Evolutionary conservation across 1,140 invertebrate genomes (phyloP), one percentile per base, ranked within the genome.

Genomic region (Pogonus chalceus): DNA sequence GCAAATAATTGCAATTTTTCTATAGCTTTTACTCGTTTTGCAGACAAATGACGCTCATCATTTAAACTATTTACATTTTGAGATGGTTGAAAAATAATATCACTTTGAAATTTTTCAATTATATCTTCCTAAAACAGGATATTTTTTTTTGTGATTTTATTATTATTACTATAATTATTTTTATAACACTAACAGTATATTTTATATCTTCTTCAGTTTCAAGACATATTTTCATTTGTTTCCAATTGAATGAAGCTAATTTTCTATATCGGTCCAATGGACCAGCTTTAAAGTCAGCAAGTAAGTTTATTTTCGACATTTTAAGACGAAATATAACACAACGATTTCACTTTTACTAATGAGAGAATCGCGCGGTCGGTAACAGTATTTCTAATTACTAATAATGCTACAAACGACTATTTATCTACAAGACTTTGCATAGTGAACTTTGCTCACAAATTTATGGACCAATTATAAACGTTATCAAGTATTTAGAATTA

Each of bases 241-340:
- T 87, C 85, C 86, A 89, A 64, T 85, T 76, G 62, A 89, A 88
- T 3, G 83, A 79, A 4, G 84, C 79, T 51, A 72, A 74, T 56
- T 79, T 80, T 60, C 87, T 76, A 69, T 86, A 88, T 1, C 62
- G 65, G 63, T 84, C 79, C 46, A 89, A 69, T 4, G 85, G 84
- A 49, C 86, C 84, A 24, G 66, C 71, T 48, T 75, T 76, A 53
- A 79, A 65, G 67, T 79, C 73, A 23, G 77, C 76, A 55, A 80
- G 69, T 58, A 79, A 78, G n/a, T n/a, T n/a, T n/a, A n/a, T n/a
- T n/a, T n/a, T n/a, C n/a, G n/a, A n/a, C n/a, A n/a, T n/a, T n/a
- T n/a, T n/a, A n/a, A n/a, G n/a, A n/a, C n/a, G n/a, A n/a, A n/a
- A n/a, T n/a, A n/a, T n/a, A n/a, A n/a, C n/a, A n/a, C n/a, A n/a